Conservation (phyloP, 2,113 vertebrate genomes). For the Apistogramma diplotaenia region DNA sequence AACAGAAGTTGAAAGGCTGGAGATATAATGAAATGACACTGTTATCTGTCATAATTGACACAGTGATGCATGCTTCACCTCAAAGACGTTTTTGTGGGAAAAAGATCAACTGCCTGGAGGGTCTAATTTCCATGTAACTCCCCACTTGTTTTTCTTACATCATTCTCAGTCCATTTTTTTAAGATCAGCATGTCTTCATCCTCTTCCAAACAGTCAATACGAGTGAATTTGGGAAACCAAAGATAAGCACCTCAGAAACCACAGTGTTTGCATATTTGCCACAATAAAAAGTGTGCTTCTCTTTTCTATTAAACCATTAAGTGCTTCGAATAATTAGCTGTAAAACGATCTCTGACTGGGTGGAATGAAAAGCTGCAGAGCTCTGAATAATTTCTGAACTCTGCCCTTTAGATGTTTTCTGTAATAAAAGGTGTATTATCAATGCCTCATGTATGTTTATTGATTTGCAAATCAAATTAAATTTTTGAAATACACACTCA, state of each 20-base stretch:
- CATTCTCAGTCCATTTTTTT: neutral
- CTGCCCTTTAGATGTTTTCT: neutral
- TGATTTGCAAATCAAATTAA: neutral
- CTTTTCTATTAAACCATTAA: neutral
- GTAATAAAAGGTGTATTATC: neutral
- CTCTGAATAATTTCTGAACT: neutral
- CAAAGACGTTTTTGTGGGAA: conserved; percentile 39
- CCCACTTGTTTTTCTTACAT: neutral
- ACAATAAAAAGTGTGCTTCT: neutral
- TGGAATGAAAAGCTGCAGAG: neutral
- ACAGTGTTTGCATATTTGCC: neutral
- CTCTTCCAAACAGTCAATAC: neutral
- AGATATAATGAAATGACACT: conserved; percentile 36
- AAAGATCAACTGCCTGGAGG: conserved; percentile 11
- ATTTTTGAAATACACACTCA: neutral
- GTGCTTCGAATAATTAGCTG: neutral
- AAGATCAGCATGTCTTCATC: neutral
- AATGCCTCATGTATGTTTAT: neutral
- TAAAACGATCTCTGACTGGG: neutral
- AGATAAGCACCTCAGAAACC: neutral
- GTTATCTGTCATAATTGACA: conserved; percentile 50
- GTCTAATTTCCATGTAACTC: neutral
- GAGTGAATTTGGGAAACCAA: neutral
- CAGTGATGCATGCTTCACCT: conserved; percentile 36
- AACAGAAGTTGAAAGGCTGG: conserved; percentile 45